These are phyloP conservation scores for Decapterus maruadsi DNA, from an alignment of 2,797 vertebrate genomes.

Conservation along the genomic window DNA sequence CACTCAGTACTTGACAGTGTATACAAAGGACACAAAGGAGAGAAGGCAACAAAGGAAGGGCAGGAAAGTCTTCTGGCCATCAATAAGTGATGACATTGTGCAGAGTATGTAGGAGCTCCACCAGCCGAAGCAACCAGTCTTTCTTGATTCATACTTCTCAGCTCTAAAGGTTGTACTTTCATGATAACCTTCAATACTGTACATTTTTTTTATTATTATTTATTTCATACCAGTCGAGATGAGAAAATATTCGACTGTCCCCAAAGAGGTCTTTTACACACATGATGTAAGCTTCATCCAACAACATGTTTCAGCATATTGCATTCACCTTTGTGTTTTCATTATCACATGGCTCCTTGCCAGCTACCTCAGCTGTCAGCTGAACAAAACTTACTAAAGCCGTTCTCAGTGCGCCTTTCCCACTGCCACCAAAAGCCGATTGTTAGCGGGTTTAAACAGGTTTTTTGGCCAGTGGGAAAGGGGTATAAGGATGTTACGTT, in stretches of 20 bases:
- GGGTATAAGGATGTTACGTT: too few species aligned
- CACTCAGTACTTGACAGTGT: conserved; percentile 30
- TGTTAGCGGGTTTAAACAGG: too few species aligned
- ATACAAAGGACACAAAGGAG: conserved; percentile 21
- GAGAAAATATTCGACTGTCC: background rate
- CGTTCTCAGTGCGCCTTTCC: too few species aligned
- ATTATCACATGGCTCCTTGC: background rate
- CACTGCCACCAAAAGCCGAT: too few species aligned
- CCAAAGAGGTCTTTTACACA: background rate
- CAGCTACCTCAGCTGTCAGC: background rate
- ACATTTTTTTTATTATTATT: too few species aligned
- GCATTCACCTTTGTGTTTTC: background rate
- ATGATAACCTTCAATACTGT: background rate
- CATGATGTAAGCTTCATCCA: background rate
- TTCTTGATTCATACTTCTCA: background rate
- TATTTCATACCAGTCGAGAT: too few species aligned
- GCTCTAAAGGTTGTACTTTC: background rate
- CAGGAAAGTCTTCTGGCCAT: conserved; percentile 32
- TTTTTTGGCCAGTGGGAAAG: too few species aligned
- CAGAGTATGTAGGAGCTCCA: conserved; percentile 22
- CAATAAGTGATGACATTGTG: conserved; percentile 51
- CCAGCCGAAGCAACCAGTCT: conserved; percentile 10
- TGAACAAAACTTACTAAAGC: background rate
- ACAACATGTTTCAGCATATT: background rate
- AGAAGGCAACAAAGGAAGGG: conserved; percentile 22